These are phyloP conservation scores for Herpailurus yagouaroundi DNA, from an alignment of 2,113 vertebrate species.

Conservation along the genomic window DNA sequence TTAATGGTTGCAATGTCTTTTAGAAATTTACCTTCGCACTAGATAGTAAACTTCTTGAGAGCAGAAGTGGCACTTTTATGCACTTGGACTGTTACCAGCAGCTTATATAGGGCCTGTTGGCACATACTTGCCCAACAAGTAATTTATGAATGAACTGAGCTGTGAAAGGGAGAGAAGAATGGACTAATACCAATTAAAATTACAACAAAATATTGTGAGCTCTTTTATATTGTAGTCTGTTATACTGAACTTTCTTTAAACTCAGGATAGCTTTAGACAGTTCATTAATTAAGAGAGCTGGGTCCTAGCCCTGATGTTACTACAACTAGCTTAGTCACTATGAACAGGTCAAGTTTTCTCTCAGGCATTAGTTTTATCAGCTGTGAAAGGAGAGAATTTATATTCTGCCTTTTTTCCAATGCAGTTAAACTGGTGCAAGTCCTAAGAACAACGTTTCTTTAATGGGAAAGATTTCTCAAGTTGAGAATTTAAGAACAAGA, in stretches of 20 bases:
- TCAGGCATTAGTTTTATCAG: not conserved
- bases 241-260: not conserved
- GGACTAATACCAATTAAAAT: not conserved
- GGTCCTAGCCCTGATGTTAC: not conserved
- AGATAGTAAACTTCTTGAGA: not conserved
- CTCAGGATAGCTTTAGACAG: not conserved
- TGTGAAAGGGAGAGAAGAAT: slow-evolving; percentile 29
- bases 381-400: not conserved
- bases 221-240: not conserved
- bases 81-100: not conserved
- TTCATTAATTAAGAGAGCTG: not conserved
- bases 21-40: not conserved
- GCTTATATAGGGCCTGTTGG: not conserved
- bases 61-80: not conserved
- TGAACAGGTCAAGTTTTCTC: not conserved
- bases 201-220: not conserved
- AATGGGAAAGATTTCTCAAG: slow-evolving; percentile 58
- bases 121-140: accelerated
- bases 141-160: not conserved
- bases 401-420: not conserved
- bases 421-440: slow-evolving; percentile 2
- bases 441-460: slow-evolving; percentile 55
- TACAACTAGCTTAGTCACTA: not conserved
- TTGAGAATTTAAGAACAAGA: slow-evolving; percentile 35
- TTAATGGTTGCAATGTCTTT: not conserved